Percentiles rank a stretch among this genome's conserved stretches.
phyloP scores from a whole-genome alignment of 2,888 invertebrate genomes.

The Papilio demoleus region DNA sequence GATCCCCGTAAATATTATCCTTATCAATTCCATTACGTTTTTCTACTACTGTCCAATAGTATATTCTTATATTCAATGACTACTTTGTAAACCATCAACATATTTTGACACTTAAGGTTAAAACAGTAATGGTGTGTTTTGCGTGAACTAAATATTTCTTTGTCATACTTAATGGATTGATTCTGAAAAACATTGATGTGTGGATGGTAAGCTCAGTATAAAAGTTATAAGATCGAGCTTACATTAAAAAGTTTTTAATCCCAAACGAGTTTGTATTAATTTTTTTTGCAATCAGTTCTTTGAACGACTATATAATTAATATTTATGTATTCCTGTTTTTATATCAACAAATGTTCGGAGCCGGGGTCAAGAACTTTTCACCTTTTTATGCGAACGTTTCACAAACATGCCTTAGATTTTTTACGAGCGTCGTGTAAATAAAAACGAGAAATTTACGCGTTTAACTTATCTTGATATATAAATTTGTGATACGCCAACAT shows the following conservation, averaged over 20 bases:
- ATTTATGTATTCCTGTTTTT: constrained; percentile 34
- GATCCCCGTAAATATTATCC: too few species aligned
- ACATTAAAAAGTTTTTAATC: constrained; percentile 1
- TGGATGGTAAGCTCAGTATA: background rate
- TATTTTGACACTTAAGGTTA: too few species aligned
- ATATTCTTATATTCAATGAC: too few species aligned
- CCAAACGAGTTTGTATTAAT: constrained; percentile 16
- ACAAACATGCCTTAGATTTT: constrained; percentile 16
- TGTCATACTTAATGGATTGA: too few species aligned
- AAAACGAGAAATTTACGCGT: constrained; percentile 28
- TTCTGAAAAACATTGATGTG: background rate
- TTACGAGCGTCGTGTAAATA: constrained; percentile 29
- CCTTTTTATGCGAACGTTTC: constrained; percentile 31
- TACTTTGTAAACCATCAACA: too few species aligned
- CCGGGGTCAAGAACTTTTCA: constrained; percentile 40
- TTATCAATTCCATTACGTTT: too few species aligned
- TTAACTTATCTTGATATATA: constrained; percentile 19
- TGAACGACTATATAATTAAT: constrained; percentile 29
- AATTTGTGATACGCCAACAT: constrained; percentile 22
- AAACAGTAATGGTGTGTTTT: too few species aligned
- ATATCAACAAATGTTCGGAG: constrained; percentile 27
- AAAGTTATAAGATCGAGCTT: background rate
- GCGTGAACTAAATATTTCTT: too few species aligned
- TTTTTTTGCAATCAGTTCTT: constrained; percentile 24
- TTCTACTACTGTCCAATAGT: too few species aligned